These are phyloP conservation scores for Thermophis baileyi DNA, from an alignment of 2,113 vertebrate species.

Conservation along the genomic window DNA sequence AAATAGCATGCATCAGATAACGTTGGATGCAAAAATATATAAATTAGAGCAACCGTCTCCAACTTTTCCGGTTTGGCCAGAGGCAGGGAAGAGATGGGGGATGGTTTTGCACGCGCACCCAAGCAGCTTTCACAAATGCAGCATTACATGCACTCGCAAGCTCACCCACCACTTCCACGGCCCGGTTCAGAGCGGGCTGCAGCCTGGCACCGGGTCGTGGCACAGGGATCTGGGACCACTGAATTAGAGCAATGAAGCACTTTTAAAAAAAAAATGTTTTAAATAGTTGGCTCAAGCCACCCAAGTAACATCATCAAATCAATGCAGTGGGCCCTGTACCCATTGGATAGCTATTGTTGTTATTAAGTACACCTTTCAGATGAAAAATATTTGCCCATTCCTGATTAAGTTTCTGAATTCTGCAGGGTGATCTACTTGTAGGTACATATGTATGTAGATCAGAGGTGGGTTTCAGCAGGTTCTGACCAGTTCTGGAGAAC, in stretches of 20 bases:
- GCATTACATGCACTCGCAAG: neutral
- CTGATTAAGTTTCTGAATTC: neutral
- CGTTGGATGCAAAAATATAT: neutral
- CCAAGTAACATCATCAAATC: neutral
- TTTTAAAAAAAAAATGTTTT: neutral
- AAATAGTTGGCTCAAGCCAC: neutral
- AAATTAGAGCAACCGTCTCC: neutral
- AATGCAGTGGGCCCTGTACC: neutral
- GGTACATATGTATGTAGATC: neutral
- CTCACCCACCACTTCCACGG: neutral
- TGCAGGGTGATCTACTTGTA: neutral
- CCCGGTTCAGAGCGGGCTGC: neutral
- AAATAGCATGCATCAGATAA: neutral
- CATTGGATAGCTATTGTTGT: neutral
- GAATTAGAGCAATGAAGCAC: neutral
- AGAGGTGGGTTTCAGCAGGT: no score
- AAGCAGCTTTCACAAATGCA: neutral
- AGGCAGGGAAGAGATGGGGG: no score
- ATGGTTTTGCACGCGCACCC: rapidly evolving
- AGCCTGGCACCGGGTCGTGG: neutral
- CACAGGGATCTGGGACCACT: neutral
- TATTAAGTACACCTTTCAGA: neutral
- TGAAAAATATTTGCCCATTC: neutral
- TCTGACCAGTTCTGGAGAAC: no score
- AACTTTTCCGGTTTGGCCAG: neutral